Evolutionary conservation across 2,797 vertebrate genomes (phyloP), one percentile per base, ranked within the genome.

Genomic region (Centropyge bicolor): DNA sequence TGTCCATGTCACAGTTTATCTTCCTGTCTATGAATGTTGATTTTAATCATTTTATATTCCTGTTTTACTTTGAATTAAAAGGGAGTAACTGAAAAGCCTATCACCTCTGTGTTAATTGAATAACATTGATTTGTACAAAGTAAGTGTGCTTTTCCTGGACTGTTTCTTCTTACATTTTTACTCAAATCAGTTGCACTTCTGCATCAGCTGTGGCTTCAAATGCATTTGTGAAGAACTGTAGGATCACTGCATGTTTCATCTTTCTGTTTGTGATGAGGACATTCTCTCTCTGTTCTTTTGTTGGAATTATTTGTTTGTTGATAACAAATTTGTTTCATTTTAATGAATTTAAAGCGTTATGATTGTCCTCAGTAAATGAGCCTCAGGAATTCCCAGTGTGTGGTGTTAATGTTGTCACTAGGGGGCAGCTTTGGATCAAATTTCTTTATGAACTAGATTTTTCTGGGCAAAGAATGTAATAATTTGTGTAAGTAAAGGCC

Each of bases 1-100:
- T 79, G 56, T 82, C 59, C 49, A 73, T 78, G 68, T 80, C 59
- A 60, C 64, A 63, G 83, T 81, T 82, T 59, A 73, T 71, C 75
- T 72, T 72, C 22, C 62, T 79, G 78, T 88, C 70, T 75, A 66
- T 79, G 78, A 88, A 54, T 84, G 74, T 79, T 66, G 49, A 86
- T 82, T 88, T 83, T 41, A 82, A 86, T 83, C 67, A 81, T 90
- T 90, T 91, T 88, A 71, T 91, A 88, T 88, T 82, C 74, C 56
- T 78, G 43, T 84, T 88, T 88, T 80, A 81, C 75, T 89, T 88
- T 90, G 46, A 89, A 92, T 88, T 90, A 86, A 93, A 93, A 90
- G 84, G 83, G 89, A 91, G 79, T 72, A 61, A 78, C 40, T 65
- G 41, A 80, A 71, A 71, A 77, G 40, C 2, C 27, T 4, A 3